Evolutionary conservation across 2,888 invertebrate genomes (phyloP), one percentile per base, ranked within the genome.

Genomic region (Aquatica leii): DNA sequence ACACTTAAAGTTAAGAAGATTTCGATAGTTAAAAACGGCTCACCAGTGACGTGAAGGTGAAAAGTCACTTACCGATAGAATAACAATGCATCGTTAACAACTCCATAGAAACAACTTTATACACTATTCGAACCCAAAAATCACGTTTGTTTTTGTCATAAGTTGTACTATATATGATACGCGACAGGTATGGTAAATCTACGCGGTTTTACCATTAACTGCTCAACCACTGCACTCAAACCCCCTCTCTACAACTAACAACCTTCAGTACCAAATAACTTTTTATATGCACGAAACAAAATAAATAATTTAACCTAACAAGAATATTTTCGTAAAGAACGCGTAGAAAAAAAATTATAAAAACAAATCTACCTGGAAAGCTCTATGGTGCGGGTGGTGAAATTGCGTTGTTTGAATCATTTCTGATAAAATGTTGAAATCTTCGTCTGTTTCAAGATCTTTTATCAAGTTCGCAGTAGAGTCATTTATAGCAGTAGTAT

Each of bases 341-440:
- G 34, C 9, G 34, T 31, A 31, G 5, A 31, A 31, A 6, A 6
- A 6, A 31, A 9, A 31, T 31, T 6, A n/a, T 37, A 37, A 37
- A 37, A 37, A 12, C 11, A 31, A 34, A 81, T 83, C 82, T 80
- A 92, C 92, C 87, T 90, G 91, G 80, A 90, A 86, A 67, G 85
- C 87, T 80, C 90, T 87, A 77, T 89, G 84, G 73, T 85, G 85
- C 72, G 85, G 83, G 75, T 85, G 86, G 77, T 87, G 87, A 73
- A 86, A 86, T 71, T 86, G 87, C 68, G 87, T 84, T 69, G 87
- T 86, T 80, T 88, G 87, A 80, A 88, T 87, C 87, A 88, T 88
- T 74, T 86, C 85, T 76, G 82, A 81, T 74, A 84, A 76, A 48
- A 84, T 78, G 72, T 84, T 84, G 62, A 83, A 77, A 69, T 84